Evolutionary conservation across 2,888 invertebrate species (phyloP).

Genomic region (Pardosa pseudoannulata): DNA sequence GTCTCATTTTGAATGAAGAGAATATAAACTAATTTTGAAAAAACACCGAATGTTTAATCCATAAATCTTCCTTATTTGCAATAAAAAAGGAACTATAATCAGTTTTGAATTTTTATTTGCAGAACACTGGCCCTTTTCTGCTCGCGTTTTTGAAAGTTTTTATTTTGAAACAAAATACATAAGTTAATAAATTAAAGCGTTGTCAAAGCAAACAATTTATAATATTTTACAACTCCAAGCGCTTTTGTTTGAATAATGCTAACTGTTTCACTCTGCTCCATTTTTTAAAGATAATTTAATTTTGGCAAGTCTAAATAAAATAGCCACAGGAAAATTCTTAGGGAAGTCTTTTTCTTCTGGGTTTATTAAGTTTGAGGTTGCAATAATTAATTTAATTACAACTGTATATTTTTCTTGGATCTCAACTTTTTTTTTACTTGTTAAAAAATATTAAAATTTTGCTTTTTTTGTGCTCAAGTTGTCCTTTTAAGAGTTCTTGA

Average conservation of each 20-base stretch:
- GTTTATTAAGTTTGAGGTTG: constrained; percentile 51
- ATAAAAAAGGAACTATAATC: not conserved
- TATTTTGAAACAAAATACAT: not conserved
- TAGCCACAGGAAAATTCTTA: constrained; percentile 43
- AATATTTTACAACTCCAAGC: constrained; percentile 58
- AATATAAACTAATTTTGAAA: not conserved
- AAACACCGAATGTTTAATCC: constrained; percentile 4
- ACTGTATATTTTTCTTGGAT: constrained; percentile 9
- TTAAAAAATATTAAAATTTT: constrained; percentile 21
- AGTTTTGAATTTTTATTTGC: not conserved
- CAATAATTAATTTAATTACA: constrained; percentile 58
- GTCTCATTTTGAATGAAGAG: not conserved
- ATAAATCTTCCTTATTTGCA: constrained; percentile 13
- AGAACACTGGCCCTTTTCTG: not conserved
- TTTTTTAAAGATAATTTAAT: constrained; percentile 46
- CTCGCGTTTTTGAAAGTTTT: not conserved
- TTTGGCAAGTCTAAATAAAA: constrained; percentile 42
- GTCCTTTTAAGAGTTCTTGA: constrained; percentile 34
- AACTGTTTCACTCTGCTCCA: constrained; percentile 27
- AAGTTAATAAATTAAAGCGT: constrained; percentile 54
- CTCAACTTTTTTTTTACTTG: not conserved
- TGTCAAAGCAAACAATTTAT: constrained; percentile 58
- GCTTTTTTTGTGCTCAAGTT: not conserved
- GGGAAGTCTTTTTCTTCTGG: constrained; percentile 14
- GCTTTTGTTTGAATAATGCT: constrained; percentile 48